These are phyloP conservation scores for Drosophila subobscura DNA, from an alignment of 1,140 invertebrate species.

Conservation along the genomic window DNA sequence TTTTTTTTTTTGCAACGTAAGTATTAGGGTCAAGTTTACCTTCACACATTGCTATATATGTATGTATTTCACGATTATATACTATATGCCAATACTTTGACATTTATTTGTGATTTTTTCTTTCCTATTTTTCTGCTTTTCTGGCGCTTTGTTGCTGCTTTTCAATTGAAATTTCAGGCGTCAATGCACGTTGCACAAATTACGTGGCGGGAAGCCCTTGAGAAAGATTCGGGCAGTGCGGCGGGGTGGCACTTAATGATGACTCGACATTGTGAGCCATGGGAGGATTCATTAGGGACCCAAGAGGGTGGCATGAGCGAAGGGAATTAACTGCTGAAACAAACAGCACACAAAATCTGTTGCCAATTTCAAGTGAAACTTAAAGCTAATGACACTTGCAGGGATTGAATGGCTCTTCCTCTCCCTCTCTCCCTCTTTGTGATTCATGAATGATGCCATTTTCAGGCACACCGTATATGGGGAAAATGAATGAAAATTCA, in stretches of 20 bases:
- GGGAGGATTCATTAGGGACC: conserved; percentile 9
- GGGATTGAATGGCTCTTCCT: no score
- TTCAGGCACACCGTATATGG: conserved; percentile 9
- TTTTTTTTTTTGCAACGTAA: conserved; percentile 29
- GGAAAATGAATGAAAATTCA: conserved; percentile 37
- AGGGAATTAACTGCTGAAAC: conserved; percentile 11
- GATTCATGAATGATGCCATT: conserved; percentile 52
- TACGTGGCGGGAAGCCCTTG: conserved; percentile 59
- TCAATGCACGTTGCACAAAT: conserved; percentile 66
- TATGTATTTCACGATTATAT: conserved; percentile 9
- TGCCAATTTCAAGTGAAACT: no score
- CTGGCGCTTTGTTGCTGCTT: conserved; percentile 23
- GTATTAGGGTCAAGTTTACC: conserved; percentile 68
- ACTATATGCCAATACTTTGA: conserved; percentile 33
- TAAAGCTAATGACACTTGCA: no score
- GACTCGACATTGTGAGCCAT: conserved; percentile 38
- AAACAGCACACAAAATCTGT: neutral
- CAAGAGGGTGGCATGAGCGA: neutral
- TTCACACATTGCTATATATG: conserved; percentile 10
- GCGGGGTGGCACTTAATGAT: conserved; percentile 61
- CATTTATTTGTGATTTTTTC: conserved; percentile 44
- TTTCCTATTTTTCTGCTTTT: conserved; percentile 34
- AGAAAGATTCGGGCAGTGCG: conserved; percentile 52
- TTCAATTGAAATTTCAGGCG: conserved; percentile 66
- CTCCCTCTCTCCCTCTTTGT: neutral